phyloP scores from a whole-genome alignment of 2,113 vertebrate species.

The Oncorhynchus masou region DNA sequence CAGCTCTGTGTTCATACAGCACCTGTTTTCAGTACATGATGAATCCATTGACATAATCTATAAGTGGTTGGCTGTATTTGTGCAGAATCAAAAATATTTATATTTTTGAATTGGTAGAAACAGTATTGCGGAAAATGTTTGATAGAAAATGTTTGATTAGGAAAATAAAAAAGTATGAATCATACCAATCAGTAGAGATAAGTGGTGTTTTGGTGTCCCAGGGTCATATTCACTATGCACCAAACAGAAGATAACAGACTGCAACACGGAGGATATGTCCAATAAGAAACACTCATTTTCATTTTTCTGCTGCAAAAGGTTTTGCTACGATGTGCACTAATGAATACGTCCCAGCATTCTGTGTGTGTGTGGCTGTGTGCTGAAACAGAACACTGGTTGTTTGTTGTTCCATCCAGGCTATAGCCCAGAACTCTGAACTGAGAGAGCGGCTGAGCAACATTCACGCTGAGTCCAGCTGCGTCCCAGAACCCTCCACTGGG shows the following conservation, averaged over 20 bases:
- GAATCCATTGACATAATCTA: neutral
- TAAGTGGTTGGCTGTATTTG: neutral
- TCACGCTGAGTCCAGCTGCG: conserved; percentile 89
- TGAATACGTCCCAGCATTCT: too few species aligned
- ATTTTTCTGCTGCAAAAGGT: neutral
- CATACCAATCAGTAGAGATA: neutral
- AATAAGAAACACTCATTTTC: too few species aligned
- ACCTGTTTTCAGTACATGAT: neutral
- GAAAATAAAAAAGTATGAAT: neutral
- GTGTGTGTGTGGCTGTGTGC: too few species aligned
- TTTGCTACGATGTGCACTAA: neutral
- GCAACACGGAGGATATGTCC: too few species aligned
- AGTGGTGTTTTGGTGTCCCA: neutral
- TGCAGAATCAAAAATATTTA: neutral
- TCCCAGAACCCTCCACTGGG: conserved; percentile 76
- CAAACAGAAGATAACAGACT: too few species aligned
- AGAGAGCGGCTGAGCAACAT: conserved; percentile 95
- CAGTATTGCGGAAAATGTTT: neutral
- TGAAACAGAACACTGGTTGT: conserved; percentile 1
- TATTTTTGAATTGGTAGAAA: neutral
- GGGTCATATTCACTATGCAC: too few species aligned
- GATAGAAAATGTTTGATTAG: neutral
- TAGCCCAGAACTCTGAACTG: conserved; percentile 96
- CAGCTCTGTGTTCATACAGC: neutral
- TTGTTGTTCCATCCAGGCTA: conserved; percentile 83